Evolutionary conservation across 1,140 invertebrate species (phyloP).

Genomic region (Belonocnema kinseyi): DNA sequence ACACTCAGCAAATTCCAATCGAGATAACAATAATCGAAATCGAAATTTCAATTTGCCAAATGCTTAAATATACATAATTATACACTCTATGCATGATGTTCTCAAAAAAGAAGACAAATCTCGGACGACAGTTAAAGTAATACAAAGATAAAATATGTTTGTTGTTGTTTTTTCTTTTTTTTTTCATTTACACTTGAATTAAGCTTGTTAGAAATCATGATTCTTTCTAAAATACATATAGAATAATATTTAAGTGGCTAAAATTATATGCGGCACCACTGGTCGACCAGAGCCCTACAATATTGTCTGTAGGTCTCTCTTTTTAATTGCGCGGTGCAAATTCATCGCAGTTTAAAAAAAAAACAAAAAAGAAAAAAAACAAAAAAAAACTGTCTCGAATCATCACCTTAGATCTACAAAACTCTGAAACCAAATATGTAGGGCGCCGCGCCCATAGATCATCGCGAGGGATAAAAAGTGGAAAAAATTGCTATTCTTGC

Average conservation of each 20-base stretch:
- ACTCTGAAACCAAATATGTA: not conserved
- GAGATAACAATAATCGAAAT: not conserved
- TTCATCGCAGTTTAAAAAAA: conserved; percentile 1
- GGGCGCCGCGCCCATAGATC: not conserved
- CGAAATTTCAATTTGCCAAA: conserved; percentile 17
- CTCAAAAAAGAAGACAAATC: not conserved
- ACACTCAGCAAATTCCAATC: conserved; percentile 10
- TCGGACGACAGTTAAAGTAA: conserved; percentile 18
- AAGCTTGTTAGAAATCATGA: conserved; percentile 17
- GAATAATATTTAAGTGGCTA: conserved; percentile 22
- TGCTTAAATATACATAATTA: conserved; percentile 14
- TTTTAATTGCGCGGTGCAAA: conserved; percentile 23
- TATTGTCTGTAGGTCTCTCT: not conserved
- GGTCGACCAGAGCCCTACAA: not conserved
- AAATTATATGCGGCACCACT: conserved; percentile 26
- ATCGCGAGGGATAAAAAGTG: no score
- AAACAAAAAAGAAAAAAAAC: not conserved
- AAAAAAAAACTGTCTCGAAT: not conserved
- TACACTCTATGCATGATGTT: conserved; percentile 23
- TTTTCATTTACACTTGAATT: not conserved
- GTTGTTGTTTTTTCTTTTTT: not conserved
- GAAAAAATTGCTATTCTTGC: not conserved
- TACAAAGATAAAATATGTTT: conserved; percentile 23
- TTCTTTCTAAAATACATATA: conserved; percentile 17
- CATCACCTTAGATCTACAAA: not conserved